Percentiles rank a stretch among this genome's conserved stretches.
These are phyloP conservation scores for Condylura cristata DNA, from an alignment of 2,113 vertebrate species.

Conservation along the genomic window DNA sequence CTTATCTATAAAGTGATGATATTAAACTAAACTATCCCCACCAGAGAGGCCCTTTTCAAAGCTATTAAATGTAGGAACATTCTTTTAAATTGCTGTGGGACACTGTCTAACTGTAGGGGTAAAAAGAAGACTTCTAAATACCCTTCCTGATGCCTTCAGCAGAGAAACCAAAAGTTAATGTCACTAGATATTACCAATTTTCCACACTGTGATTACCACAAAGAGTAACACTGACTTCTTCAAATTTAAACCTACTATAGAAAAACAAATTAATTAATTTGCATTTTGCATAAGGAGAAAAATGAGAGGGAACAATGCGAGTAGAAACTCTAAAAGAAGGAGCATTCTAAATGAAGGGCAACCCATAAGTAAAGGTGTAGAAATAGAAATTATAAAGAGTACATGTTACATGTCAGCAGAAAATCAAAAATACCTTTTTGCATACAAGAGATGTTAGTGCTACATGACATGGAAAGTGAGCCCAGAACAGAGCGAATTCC, in stretches of 20 bases:
- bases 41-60: neutral
- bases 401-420: neutral
- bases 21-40: neutral
- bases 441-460: neutral
- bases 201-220: neutral
- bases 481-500: neutral
- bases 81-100: conserved; percentile 30
- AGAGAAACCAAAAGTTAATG: conserved; percentile 18
- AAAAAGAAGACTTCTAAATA: neutral
- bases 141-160: neutral
- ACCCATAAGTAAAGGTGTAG: neutral
- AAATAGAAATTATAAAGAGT: neutral
- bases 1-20: conserved; percentile 18
- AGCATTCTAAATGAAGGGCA: neutral
- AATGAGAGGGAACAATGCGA: neutral
- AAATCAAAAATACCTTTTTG: neutral
- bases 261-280: neutral
- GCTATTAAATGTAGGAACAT: neutral
- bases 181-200: neutral
- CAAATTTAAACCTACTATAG: neutral
- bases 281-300: neutral
- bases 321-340: conserved; percentile 21
- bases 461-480: neutral
- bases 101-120: neutral
- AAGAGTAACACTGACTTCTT: conserved; percentile 22